Percentiles rank a stretch among this genome's conserved stretches.
These are phyloP conservation scores for Trachelus tabidus DNA, from an alignment of 2,888 invertebrate species.

Conservation along the genomic window DNA sequence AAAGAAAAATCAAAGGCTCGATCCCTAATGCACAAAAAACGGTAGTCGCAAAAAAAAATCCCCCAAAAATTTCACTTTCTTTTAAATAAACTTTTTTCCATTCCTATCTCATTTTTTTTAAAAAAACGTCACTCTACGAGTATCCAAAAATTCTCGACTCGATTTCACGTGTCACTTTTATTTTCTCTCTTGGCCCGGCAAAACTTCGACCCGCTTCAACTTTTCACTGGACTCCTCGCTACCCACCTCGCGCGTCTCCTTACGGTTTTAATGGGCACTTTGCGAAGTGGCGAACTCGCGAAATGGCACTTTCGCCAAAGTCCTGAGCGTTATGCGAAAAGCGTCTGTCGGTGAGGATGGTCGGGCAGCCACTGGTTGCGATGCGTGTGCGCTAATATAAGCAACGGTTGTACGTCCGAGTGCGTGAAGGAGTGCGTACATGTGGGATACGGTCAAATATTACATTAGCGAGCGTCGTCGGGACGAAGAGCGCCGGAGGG, in stretches of 20 bases:
- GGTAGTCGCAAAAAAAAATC: too few relatives aligned
- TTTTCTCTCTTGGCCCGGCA: too few relatives aligned
- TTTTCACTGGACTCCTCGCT: background rate
- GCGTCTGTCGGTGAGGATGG: constrained; percentile 55
- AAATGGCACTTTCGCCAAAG: constrained; percentile 19
- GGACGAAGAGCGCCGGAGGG: background rate
- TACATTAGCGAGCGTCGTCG: constrained; percentile 10
- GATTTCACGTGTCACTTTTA: too few relatives aligned
- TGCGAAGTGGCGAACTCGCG: constrained; percentile 8
- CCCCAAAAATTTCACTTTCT: too few relatives aligned
- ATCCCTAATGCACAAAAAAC: too few relatives aligned
- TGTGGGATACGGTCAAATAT: constrained; percentile 18
- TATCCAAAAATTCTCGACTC: too few relatives aligned
- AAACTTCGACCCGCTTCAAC: too few relatives aligned
- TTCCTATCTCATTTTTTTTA: too few relatives aligned
- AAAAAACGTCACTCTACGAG: too few relatives aligned
- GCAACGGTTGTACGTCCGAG: constrained; percentile 33
- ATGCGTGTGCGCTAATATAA: constrained; percentile 45
- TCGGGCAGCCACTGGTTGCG: constrained; percentile 56
- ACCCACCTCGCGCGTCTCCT: background rate
- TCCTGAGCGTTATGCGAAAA: constrained; percentile 21
- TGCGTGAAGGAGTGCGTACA: constrained; percentile 10
- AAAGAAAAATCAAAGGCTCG: too few relatives aligned
- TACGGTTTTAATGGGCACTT: background rate
- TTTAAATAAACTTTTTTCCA: too few relatives aligned